A percentile compares a stretch with the other conserved stretches of the same genome.
Evolutionary conservation across 2,797 vertebrate species (phyloP).

Genomic region (Oreochromis mossambicus): DNA sequence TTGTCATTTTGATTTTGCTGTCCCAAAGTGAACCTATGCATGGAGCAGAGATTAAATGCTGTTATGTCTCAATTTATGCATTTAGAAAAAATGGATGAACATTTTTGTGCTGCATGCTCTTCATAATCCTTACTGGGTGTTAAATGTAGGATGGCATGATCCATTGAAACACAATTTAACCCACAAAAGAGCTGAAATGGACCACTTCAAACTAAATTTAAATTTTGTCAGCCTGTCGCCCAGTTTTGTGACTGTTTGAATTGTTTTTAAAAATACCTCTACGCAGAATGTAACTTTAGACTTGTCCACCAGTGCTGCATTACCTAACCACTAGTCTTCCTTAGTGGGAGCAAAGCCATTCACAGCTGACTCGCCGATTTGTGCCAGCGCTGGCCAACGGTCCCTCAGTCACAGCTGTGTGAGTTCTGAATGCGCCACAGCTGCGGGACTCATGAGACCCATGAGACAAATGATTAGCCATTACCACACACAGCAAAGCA

Average conservation of each 20-base stretch:
- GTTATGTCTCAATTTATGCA: slow-evolving; percentile 14
- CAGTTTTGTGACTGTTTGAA: background rate
- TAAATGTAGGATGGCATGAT: slow-evolving; percentile 10
- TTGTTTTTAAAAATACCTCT: background rate
- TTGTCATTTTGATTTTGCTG: slow-evolving; percentile 33
- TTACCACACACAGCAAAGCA: slow-evolving; percentile 45
- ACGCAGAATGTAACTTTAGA: background rate
- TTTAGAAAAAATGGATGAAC: slow-evolving; percentile 8
- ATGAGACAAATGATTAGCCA: slow-evolving; percentile 53
- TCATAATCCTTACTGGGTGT: slow-evolving; percentile 19
- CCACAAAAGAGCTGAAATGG: background rate
- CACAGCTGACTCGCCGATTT: slow-evolving; percentile 31
- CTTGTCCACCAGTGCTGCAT: background rate
- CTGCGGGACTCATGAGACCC: slow-evolving; percentile 48
- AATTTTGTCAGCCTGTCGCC: background rate
- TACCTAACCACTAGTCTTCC: background rate
- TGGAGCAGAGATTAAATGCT: slow-evolving; percentile 24
- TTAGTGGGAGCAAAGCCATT: background rate
- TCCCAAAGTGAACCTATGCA: background rate
- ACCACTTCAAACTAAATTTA: background rate
- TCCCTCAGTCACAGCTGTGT: slow-evolving; percentile 57
- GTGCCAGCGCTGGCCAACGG: slow-evolving; percentile 26
- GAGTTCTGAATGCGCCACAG: slow-evolving; percentile 43
- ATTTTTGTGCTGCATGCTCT: slow-evolving; percentile 4
- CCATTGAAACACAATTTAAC: background rate